phyloP scores from a whole-genome alignment of 1,140 invertebrate species.

The Lasioglossum baleicum region DNA sequence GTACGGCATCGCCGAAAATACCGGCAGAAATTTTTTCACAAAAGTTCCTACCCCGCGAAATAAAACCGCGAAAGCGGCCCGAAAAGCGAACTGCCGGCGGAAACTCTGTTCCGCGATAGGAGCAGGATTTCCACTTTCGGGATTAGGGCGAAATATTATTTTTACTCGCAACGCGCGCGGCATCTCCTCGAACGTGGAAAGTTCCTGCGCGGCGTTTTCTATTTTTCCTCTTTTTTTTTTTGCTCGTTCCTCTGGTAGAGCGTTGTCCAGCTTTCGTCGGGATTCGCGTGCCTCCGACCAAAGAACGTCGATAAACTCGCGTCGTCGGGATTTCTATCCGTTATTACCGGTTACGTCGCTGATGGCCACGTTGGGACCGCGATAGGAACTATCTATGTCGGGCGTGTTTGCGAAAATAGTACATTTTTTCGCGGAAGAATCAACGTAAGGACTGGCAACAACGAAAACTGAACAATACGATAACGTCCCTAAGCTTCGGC shows the following conservation, averaged over 20 bases:
- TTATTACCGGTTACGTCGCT: neutral
- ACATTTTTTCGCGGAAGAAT: too few relatives aligned
- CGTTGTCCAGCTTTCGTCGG: conserved; percentile 43
- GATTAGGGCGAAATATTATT: conserved; percentile 58
- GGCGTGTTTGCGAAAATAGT: too few relatives aligned
- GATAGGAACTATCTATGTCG: too few relatives aligned
- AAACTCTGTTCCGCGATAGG: conserved; percentile 32
- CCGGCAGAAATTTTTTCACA: conserved; percentile 7
- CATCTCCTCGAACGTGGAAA: conserved; percentile 41
- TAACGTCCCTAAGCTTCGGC: too few relatives aligned
- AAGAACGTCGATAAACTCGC: neutral
- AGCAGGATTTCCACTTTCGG: conserved; percentile 58
- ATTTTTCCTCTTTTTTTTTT: conserved; percentile 9
- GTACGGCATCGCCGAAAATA: neutral
- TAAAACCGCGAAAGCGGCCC: neutral
- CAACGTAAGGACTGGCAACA: too few relatives aligned
- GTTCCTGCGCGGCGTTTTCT: conserved; percentile 33
- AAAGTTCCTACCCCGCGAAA: neutral
- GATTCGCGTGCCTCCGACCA: conserved; percentile 38
- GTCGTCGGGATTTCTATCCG: neutral
- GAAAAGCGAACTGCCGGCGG: neutral
- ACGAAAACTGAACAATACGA: too few relatives aligned
- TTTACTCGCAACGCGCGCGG: conserved; percentile 17
- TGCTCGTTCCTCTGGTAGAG: conserved; percentile 12
- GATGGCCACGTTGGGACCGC: too few relatives aligned